A percentile compares a stretch with the other conserved stretches of the same genome.
These are phyloP conservation scores for Melinaea marsaeus DNA, from an alignment of 2,888 invertebrate genomes.

Conservation along the genomic window DNA sequence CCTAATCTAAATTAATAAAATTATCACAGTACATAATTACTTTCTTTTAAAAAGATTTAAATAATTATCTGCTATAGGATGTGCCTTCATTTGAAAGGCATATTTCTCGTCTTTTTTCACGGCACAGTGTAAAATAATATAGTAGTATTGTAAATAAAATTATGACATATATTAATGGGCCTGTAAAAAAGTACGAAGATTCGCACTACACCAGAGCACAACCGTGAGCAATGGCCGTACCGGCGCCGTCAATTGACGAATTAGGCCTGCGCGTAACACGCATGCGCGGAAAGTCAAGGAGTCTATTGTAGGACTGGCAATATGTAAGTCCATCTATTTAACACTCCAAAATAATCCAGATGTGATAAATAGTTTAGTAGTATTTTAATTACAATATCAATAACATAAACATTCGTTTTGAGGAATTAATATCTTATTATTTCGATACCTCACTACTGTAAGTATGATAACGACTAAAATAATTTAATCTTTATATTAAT, in stretches of 20 bases:
- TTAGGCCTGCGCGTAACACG: constrained; percentile 68
- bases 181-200: constrained; percentile 28
- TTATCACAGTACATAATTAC: constrained; percentile 6
- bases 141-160: neutral
- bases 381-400: neutral
- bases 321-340: neutral
- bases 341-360: neutral
- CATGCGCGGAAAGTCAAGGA: constrained; percentile 25
- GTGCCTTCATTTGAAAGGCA: too few relatives aligned
- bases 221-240: constrained; percentile 74
- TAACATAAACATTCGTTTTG: neutral
- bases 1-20: constrained; percentile 7
- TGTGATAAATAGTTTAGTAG: neutral
- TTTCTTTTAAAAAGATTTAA: constrained; percentile 2
- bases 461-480: constrained; percentile 7
- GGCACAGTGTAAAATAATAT: too few relatives aligned
- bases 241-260: constrained; percentile 76
- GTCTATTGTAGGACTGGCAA: neutral
- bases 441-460: neutral
- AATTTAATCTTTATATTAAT: constrained; percentile 15
- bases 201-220: constrained; percentile 47
- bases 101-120: too few relatives aligned
- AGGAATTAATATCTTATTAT: neutral
- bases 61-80: neutral
- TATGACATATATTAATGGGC: neutral